Percentiles rank a stretch among this genome's conserved stretches.
Conservation (phyloP, 2,888 invertebrate species). For the Sphaerophoria taeniata region DNA sequence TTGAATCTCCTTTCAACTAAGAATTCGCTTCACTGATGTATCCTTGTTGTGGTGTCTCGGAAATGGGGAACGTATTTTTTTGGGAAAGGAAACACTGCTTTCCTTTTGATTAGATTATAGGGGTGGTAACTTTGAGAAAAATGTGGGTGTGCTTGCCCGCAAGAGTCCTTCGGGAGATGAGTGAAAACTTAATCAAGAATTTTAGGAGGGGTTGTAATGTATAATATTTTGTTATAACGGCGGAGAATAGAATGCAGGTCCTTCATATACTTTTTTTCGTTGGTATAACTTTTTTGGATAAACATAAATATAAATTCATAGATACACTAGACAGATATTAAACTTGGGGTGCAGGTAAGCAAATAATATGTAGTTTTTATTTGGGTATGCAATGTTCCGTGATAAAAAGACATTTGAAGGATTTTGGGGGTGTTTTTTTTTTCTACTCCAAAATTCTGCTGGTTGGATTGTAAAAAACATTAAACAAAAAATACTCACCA, state of each 20-base stretch:
- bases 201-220: conserved; percentile 40
- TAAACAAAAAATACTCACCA: no score
- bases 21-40: background rate
- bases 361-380: background rate
- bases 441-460: background rate
- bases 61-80: conserved; percentile 31
- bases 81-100: conserved; percentile 45
- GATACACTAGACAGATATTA: conserved; percentile 31
- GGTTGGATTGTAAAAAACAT: background rate
- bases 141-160: conserved; percentile 9
- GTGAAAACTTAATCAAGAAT: conserved; percentile 65
- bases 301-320: background rate
- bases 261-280: conserved; percentile 24
- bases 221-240: background rate
- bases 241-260: conserved; percentile 20
- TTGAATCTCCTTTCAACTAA: conserved; percentile 39
- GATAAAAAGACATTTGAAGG: conserved; percentile 42
- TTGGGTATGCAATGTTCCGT: conserved; percentile 42
- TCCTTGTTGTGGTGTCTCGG: conserved; percentile 28
- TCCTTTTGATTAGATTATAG: conserved; percentile 63
- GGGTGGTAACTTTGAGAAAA: conserved; percentile 25
- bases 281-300: conserved; percentile 22
- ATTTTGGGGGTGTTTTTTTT: background rate
- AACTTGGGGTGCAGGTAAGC: conserved; percentile 1
- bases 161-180: conserved; percentile 42